Base-by-base conservation (phyloP, 2,797 vertebrate species). In the Florisuga fusca region DNA sequence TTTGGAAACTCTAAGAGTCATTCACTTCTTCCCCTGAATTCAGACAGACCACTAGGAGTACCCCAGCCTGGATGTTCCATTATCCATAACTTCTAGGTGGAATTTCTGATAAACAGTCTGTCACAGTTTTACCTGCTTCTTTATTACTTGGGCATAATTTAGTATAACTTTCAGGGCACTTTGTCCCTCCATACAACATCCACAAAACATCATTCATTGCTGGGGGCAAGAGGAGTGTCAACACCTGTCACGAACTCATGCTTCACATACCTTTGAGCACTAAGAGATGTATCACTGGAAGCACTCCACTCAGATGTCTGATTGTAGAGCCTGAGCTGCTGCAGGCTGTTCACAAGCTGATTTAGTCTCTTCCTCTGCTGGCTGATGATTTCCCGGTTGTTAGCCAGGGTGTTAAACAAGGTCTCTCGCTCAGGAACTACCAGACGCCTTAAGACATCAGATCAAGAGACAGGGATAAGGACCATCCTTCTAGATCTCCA, bases 361-460 rank as follows among this genome's bases (percentile, higher is more conserved):
- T 99, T 98, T 75, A 99, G 87, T 33, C 98, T 98, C 96, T 98
- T 98, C 96, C 98, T 98, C 97, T 99, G 99, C 94, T 99, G 99
- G 96, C 98, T 99, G 97, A 99, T 99, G 94, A 99, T 99, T 77
- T 99, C 99, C 63, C 98, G 97, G 94, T 99, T 99, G 90, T 99
- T 99, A 75, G 99, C 98, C 72, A 99, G 97, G 7, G 99, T 98
- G 22, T 98, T 99, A 94, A 99, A 99, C 67, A 99, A 97, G 31
- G 99, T 98, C 96, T 99, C 99, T 21, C 99, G 97, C 59, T 99
- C 99, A 0, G 99, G 99, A 54, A 99, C 98, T 3, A 98, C 93
- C 96, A 99, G 97, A 94, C 99, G 98, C 96, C 99, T 99, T 92
- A 25, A 84, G 69, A 86, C 22, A 78, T 6, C n/a, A 81, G 17